A percentile compares a stretch with the other conserved stretches of the same genome.
phyloP scores from a whole-genome alignment of 2,888 invertebrate genomes.

The Spodoptera picta region DNA sequence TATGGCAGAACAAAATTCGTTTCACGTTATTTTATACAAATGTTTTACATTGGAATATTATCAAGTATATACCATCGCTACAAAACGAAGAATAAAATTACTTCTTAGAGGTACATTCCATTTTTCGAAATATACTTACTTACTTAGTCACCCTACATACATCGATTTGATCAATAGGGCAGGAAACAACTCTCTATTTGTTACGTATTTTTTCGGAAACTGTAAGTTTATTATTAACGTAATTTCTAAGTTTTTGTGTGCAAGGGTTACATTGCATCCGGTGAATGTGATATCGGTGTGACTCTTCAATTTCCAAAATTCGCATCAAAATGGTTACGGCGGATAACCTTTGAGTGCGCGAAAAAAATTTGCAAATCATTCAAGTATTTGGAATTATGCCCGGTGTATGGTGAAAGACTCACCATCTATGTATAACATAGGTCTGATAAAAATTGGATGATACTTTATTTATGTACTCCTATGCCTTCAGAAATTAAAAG shows the following conservation, averaged over 20 bases:
- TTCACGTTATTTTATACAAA: too few relatives aligned
- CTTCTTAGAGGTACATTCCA: background rate
- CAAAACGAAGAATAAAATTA: too few relatives aligned
- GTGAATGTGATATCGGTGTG: conserved; percentile 71
- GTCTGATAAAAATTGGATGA: too few relatives aligned
- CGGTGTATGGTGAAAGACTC: too few relatives aligned
- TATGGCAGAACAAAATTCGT: too few relatives aligned
- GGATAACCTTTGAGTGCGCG: conserved; percentile 5
- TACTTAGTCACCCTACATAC: conserved; percentile 58
- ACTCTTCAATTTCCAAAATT: conserved; percentile 61
- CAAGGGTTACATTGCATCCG: conserved; percentile 72
- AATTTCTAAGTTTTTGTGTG: conserved; percentile 61
- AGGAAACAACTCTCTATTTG: conserved; percentile 72
- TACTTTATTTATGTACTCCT: too few relatives aligned
- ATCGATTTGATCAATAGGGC: conserved; percentile 72
- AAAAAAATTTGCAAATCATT: conserved; percentile 38
- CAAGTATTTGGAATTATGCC: background rate
- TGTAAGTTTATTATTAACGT: conserved; percentile 57
- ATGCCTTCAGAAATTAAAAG: too few relatives aligned
- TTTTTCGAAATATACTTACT: background rate
- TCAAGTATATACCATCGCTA: too few relatives aligned
- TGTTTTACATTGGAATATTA: too few relatives aligned
- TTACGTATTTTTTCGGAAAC: conserved; percentile 67
- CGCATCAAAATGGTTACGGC: conserved; percentile 45
- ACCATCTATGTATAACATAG: too few relatives aligned